phyloP scores from a whole-genome alignment of 2,113 vertebrate genomes.

The Burhinus oedicnemus region DNA sequence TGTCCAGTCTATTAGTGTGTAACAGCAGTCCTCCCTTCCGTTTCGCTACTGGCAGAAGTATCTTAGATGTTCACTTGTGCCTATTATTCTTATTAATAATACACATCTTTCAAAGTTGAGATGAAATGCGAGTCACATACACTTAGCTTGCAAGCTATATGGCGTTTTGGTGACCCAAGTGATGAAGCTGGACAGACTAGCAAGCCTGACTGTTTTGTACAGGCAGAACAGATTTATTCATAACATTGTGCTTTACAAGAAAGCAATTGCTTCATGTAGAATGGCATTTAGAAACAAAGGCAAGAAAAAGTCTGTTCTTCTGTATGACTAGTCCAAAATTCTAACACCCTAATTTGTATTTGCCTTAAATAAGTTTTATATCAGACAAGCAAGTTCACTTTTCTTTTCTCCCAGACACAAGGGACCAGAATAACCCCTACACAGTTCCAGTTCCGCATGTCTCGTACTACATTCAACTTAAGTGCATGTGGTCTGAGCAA shows the following conservation, averaged over 20 bases:
- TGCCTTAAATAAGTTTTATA: background rate
- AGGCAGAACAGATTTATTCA: background rate
- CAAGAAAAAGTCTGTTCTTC: background rate
- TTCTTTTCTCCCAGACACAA: background rate
- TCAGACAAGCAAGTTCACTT: background rate
- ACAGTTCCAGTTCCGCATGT: background rate
- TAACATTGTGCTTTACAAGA: background rate
- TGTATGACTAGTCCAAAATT: background rate
- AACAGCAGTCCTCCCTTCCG: background rate
- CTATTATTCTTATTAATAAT: background rate
- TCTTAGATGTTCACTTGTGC: fast-evolving
- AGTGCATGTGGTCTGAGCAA: background rate
- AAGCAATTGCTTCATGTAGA: background rate
- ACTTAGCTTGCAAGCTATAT: fast-evolving
- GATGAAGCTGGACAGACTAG: background rate
- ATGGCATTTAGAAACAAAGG: background rate
- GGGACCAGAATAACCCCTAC: background rate
- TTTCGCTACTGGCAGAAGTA: background rate
- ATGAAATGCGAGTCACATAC: background rate
- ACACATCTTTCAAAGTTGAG: background rate
- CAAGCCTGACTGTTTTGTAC: background rate
- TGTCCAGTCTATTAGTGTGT: background rate
- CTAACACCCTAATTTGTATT: background rate
- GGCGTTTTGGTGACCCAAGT: background rate
- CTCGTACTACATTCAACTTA: background rate